phyloP scores from a whole-genome alignment of 2,888 invertebrate species.

The Serrognathus titanus region DNA sequence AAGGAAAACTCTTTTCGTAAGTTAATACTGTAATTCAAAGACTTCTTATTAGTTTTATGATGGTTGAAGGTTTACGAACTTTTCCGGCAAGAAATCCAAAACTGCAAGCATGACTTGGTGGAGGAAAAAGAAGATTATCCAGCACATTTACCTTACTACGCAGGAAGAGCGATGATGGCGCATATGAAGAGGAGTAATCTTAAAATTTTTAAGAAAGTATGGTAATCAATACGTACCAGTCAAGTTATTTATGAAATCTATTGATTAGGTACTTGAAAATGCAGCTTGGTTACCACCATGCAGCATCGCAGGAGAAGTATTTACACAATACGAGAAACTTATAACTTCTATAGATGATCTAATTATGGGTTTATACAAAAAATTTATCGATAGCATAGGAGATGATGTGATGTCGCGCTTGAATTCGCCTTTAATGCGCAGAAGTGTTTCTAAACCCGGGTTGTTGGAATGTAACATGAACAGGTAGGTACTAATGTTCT shows the following conservation, averaged over 20 bases:
- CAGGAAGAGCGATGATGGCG: slow-evolving; percentile 69
- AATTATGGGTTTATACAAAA: slow-evolving; percentile 53
- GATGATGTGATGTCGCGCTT: slow-evolving; percentile 58
- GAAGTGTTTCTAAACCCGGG: slow-evolving; percentile 61
- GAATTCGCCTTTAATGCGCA: slow-evolving; percentile 70
- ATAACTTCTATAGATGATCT: slow-evolving; percentile 58
- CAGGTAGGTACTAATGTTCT: slow-evolving; percentile 56
- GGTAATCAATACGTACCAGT: not conserved
- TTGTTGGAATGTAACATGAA: slow-evolving; percentile 79
- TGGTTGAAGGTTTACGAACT: slow-evolving; percentile 63
- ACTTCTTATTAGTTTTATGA: not conserved
- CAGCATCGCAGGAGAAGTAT: slow-evolving; percentile 68
- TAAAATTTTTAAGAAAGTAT: slow-evolving; percentile 57
- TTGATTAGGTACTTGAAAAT: slow-evolving; percentile 59
- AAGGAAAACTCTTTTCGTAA: slow-evolving; percentile 62
- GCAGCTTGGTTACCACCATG: slow-evolving; percentile 77
- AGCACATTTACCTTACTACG: slow-evolving; percentile 65
- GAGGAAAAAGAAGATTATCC: slow-evolving; percentile 60
- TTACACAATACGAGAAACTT: slow-evolving; percentile 63
- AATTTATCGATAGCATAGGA: slow-evolving; percentile 57
- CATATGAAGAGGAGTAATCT: slow-evolving; percentile 65
- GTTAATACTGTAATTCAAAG: slow-evolving; percentile 13
- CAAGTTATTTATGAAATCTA: not conserved
- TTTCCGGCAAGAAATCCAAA: slow-evolving; percentile 72
- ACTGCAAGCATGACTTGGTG: slow-evolving; percentile 67